Percentiles rank a stretch among this genome's conserved stretches.
Evolutionary conservation across 2,113 vertebrate species (phyloP).

Genomic region (Asarcornis scutulata): DNA sequence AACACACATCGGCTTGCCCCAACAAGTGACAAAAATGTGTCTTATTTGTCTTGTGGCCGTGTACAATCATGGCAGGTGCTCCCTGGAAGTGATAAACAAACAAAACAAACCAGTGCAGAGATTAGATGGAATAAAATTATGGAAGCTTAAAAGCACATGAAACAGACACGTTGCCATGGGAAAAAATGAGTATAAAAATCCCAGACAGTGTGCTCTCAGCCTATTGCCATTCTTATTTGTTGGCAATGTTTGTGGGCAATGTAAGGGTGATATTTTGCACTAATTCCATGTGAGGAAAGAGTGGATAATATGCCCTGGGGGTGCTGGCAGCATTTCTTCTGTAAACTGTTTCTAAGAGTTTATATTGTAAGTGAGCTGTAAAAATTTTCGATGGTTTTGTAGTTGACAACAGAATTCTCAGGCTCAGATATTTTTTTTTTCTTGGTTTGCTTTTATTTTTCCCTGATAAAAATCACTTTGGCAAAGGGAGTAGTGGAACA

Average conservation of each 20-base stretch:
- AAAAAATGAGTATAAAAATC: constrained; percentile 22
- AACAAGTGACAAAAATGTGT: not conserved
- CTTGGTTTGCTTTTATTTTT: not conserved
- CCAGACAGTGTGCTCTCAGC: not conserved
- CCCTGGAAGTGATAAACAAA: not conserved
- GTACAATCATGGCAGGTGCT: not conserved
- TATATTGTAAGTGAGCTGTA: not conserved
- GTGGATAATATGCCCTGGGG: not conserved
- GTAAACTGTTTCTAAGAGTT: not conserved
- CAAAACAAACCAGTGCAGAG: not conserved
- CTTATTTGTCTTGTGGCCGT: not conserved
- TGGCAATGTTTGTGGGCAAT: constrained; percentile 1
- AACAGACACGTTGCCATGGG: not conserved
- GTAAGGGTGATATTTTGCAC: constrained; percentile 1
- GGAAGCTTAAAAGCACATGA: not conserved
- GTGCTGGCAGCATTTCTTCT: not conserved
- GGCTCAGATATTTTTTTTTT: not conserved
- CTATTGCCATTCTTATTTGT: not conserved
- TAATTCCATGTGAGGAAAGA: not conserved
- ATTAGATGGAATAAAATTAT: not conserved
- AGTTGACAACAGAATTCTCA: not conserved
- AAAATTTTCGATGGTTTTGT: not conserved
- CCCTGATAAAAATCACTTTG: constrained; percentile 37
- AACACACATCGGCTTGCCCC: not conserved
- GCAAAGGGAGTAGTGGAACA: constrained; percentile 31